Conservation (phyloP, 2,888 invertebrate genomes). For the Pseudeuparius sepicola region DNA sequence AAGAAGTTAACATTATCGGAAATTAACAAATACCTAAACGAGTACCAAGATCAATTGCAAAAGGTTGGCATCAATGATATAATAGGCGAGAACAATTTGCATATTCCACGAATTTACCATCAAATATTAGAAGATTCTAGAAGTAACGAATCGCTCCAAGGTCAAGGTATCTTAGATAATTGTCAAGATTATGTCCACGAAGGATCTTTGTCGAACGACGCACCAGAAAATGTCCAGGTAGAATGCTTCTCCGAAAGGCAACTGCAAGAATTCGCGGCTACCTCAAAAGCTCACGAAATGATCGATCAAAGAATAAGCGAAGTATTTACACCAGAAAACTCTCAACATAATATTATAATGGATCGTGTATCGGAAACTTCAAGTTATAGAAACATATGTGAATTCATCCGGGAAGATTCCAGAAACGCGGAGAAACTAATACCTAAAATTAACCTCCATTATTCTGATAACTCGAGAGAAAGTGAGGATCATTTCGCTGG, state of each 20-base stretch:
- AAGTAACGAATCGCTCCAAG: no score
- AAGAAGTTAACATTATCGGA: constrained; percentile 24
- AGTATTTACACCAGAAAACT: constrained; percentile 13
- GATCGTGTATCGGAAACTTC: no score
- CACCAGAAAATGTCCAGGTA: not conserved
- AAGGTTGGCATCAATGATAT: constrained; percentile 10
- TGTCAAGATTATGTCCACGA: constrained; percentile 3
- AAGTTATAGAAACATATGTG: no score
- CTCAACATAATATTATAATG: no score
- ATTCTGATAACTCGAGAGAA: no score
- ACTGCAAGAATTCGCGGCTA: no score
- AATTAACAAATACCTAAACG: constrained; percentile 25
- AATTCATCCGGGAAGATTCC: no score
- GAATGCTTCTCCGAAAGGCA: not conserved
- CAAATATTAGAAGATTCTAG: constrained; percentile 14
- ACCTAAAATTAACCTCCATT: no score
- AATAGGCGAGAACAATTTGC: no score
- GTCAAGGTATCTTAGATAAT: not conserved
- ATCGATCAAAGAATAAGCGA: constrained; percentile 10
- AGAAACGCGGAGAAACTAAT: no score
- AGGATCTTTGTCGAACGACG: not conserved
- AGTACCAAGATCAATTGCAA: constrained; percentile 22
- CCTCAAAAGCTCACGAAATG: no score
- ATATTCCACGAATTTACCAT: constrained; percentile 12
- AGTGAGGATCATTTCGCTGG: no score